These are phyloP conservation scores for Agapetus fuscipes DNA, from an alignment of 2,888 invertebrate species.

Conservation along the genomic window DNA sequence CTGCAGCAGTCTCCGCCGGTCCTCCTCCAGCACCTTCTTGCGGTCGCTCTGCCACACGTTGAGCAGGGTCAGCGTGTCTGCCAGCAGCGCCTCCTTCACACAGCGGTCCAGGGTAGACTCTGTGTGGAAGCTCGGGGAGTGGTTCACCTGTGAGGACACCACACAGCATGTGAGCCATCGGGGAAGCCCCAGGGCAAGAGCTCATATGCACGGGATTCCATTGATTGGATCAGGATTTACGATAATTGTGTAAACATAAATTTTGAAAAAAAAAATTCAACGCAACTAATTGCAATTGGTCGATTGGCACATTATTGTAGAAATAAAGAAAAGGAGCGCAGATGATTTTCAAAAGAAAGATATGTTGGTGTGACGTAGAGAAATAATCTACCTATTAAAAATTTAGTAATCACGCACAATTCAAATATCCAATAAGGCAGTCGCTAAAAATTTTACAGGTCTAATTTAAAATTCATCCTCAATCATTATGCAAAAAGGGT, in stretches of 20 bases:
- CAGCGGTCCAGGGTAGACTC: conserved; percentile 78
- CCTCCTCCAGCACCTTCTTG: conserved; percentile 61
- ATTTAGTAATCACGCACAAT: no score
- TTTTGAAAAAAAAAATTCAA: no score
- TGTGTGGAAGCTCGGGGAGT: conserved; percentile 89
- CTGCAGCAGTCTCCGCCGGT: conserved; percentile 61
- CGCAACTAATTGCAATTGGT: not conserved
- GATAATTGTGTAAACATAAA: no score
- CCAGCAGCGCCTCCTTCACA: conserved; percentile 70
- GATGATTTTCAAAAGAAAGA: not conserved
- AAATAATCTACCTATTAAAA: no score
- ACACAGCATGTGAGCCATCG: no score
- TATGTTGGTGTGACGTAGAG: not conserved
- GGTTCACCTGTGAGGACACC: conserved; percentile 58
- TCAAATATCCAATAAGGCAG: no score
- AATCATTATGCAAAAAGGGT: no score
- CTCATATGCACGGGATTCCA: no score
- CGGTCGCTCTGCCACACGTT: conserved; percentile 69
- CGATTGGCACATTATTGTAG: not conserved
- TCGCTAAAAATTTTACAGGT: no score
- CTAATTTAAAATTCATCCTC: no score
- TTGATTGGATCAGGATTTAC: no score
- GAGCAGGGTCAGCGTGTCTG: conserved; percentile 69
- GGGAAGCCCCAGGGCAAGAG: no score
- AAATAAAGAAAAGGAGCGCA: not conserved